Percentiles rank a stretch among this genome's conserved stretches.
Conservation (phyloP, 1,140 invertebrate genomes). For the Hycleus cichorii region DNA sequence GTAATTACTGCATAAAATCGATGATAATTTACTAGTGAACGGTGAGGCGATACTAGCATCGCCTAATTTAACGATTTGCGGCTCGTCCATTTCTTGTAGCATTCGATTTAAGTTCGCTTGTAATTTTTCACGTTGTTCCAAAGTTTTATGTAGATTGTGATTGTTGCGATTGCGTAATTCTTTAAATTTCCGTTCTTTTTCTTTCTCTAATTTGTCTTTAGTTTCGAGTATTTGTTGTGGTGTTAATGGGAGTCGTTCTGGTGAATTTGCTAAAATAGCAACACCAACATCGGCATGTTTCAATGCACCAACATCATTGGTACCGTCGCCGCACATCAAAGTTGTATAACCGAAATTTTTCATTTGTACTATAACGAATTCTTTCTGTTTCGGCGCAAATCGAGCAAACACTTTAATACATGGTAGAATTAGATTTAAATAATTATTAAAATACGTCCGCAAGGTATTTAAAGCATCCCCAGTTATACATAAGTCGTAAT, state of each 20-base stretch:
- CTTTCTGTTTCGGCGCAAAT: constrained; percentile 95
- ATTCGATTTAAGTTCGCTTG: constrained; percentile 62
- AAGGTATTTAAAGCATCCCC: constrained; percentile 81
- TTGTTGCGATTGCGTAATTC: no score
- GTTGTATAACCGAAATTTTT: constrained; percentile 85
- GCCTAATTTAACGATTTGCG: constrained; percentile 86
- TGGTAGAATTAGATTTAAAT: constrained; percentile 70
- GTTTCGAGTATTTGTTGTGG: constrained; percentile 19
- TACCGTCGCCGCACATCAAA: constrained; percentile 99
- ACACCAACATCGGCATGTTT: constrained; percentile 95
- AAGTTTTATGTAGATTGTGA: constrained; percentile 1
- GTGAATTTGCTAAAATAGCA: constrained; percentile 67
- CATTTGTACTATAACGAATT: constrained; percentile 84
- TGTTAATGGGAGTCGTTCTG: constrained; percentile 46
- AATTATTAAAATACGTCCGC: constrained; percentile 52
- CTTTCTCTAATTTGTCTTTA: constrained; percentile 26
- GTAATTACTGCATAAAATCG: constrained; percentile 87
- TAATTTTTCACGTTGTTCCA: constrained; percentile 38
- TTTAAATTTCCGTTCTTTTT: constrained; percentile 13
- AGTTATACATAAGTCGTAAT: constrained; percentile 88
- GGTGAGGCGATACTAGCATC: constrained; percentile 99
- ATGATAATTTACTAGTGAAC: constrained; percentile 96
- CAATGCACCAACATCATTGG: constrained; percentile 99
- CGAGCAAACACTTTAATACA: constrained; percentile 85
- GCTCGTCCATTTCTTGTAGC: constrained; percentile 86